A percentile compares a stretch with the other conserved stretches of the same genome.
Conservation (phyloP, 1,140 invertebrate genomes). For the Mylabris phalerata region DNA sequence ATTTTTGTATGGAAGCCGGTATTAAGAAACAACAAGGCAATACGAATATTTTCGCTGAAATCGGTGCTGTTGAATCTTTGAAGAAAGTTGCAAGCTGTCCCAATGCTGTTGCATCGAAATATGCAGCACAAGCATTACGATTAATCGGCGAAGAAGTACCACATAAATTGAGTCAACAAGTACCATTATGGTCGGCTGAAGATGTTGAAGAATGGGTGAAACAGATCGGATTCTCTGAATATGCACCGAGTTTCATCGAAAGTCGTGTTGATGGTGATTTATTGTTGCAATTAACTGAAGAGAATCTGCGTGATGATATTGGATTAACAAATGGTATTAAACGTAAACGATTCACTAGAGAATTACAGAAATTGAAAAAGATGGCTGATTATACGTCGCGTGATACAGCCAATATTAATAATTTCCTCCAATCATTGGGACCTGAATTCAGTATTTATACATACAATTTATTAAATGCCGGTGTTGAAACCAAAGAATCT, state of each 20-base stretch:
- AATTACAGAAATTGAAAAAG: slow-evolving; percentile 90
- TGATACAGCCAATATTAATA: slow-evolving; percentile 86
- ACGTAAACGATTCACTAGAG: slow-evolving; percentile 86
- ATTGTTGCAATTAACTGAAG: slow-evolving; percentile 85
- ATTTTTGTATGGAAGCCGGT: slow-evolving; percentile 98
- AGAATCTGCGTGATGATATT: slow-evolving; percentile 88
- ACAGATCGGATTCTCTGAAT: slow-evolving; percentile 90
- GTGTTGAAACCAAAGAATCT: slow-evolving; percentile 77
- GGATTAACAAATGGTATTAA: slow-evolving; percentile 90
- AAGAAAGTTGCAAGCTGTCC: slow-evolving; percentile 97
- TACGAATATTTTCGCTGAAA: slow-evolving; percentile 88
- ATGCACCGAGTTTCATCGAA: slow-evolving; percentile 74
- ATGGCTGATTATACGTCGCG: slow-evolving; percentile 96
- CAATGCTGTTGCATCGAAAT: slow-evolving; percentile 95
- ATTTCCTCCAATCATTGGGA: slow-evolving; percentile 80
- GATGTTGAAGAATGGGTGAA: slow-evolving; percentile 98
- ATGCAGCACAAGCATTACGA: slow-evolving; percentile 90
- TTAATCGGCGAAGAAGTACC: slow-evolving; percentile 95
- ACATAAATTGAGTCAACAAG: slow-evolving; percentile 95
- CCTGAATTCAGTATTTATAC: slow-evolving; percentile 94
- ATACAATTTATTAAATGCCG: slow-evolving; percentile 92
- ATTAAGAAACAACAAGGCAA: slow-evolving; percentile 96
- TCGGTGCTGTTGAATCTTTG: slow-evolving; percentile 90
- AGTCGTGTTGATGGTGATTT: slow-evolving; percentile 98
- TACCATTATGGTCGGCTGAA: slow-evolving; percentile 93